Evolutionary conservation across 1,140 invertebrate species (phyloP).

Genomic region (Tigriopus japonicus): DNA sequence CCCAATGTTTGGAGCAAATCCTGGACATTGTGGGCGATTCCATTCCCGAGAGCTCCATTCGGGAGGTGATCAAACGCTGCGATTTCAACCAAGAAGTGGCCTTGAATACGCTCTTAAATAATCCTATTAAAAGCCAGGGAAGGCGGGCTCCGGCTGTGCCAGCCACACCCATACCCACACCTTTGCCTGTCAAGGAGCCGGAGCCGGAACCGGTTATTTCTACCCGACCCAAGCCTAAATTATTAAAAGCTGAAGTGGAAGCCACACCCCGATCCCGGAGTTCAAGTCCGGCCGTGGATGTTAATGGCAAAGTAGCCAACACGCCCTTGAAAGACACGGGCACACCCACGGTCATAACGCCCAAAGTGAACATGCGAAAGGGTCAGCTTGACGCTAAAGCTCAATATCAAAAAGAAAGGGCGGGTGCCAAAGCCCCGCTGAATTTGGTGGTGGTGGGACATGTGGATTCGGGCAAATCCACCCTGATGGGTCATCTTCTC

Average conservation of each 20-base stretch:
- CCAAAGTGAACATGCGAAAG: constrained; percentile 17
- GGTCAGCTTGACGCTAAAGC: constrained; percentile 29
- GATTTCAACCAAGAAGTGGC: constrained; percentile 22
- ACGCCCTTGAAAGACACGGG: too few relatives aligned
- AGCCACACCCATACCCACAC: background rate
- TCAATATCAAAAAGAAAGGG: constrained; percentile 50
- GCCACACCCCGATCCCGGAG: background rate
- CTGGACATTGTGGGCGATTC: constrained; percentile 28
- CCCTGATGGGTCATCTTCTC: constrained; percentile 83
- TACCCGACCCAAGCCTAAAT: background rate
- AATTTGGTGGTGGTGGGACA: constrained; percentile 94
- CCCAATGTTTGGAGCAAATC: constrained; percentile 26
- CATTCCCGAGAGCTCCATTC: constrained; percentile 23
- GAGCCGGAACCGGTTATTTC: background rate
- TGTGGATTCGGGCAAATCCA: constrained; percentile 98
- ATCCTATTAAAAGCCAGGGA: background rate
- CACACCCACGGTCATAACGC: background rate
- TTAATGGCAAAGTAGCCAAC: background rate
- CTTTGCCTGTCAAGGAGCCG: background rate
- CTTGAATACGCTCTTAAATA: background rate
- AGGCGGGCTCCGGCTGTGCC: background rate
- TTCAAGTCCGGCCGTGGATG: background rate
- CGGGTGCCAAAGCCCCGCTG: constrained; percentile 53
- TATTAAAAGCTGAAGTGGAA: background rate
- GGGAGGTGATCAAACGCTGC: constrained; percentile 22